Base-by-base conservation (phyloP, 2,113 vertebrate genomes). In the Oreocharis arfaki region DNA sequence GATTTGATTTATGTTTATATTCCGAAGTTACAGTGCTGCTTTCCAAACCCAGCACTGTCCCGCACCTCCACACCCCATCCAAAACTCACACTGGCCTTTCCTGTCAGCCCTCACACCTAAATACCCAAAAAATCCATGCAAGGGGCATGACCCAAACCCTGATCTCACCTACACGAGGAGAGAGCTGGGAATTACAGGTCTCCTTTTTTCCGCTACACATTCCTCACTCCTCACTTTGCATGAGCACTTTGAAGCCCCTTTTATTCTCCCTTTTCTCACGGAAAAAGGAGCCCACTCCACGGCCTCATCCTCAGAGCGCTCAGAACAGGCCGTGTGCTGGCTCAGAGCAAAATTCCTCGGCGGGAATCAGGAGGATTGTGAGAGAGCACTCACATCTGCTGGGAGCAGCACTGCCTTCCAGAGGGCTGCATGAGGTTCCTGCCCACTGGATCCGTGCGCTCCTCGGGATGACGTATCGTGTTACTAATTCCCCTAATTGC, bases 401-500 rank as follows among this genome's bases (percentile, higher is more conserved):
- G 84, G 8, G 18, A 97, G 96, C 60, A 63, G 46, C 78, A 24
- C 37, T 77, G 70, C 93, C 95, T 97, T 96, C 50, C 93, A 79
- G 84, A 95, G 94, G 94, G 79, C 90, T 96, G 91, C 96, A 93
- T 63, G 91, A 96, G 93, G 90, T 84, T 95, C 93, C 97, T 95
- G 88, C 80, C 85, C 75, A 16, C 82, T 60, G 63, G 82, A 55
- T 96, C 92, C 94, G 73, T 61, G 91, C 87, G 95, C 92, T 97
- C 91, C 77, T 78, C n/a, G 77, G 76, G 96, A 94, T 95, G 97
- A 96, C 63, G 91, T 93, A 96, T 98, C 97, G 9, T 52, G 47
- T 98, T 98, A 98, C 98, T 98, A 98, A 98, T 98, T 97, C 97
- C 96, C 95, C 89, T 98, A 98, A 98, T 98, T 98, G 97, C 96